Evolutionary conservation across 2,113 vertebrate genomes (phyloP), one percentile per base, ranked within the genome.

Genomic region (Antigone vipio): DNA sequence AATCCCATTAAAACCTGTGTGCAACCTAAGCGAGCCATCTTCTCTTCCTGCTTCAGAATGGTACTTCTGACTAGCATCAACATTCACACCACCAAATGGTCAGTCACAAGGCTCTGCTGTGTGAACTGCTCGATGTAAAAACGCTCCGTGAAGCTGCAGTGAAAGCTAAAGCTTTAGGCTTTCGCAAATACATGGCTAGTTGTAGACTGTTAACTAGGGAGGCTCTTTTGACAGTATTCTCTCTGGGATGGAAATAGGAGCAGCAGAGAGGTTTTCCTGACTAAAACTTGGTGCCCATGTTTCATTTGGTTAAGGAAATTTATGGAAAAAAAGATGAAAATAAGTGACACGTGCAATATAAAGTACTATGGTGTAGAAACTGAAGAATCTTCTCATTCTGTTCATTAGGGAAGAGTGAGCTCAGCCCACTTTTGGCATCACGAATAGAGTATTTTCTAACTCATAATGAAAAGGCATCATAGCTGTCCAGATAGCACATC

Each of bases 341-440:
- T 7, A 32, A 73, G 52, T 15, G 23, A 26, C 44, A 49, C 21
- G 29, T 90, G 47, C 40, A 73, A 44, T 67, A 71, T 40, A 17
- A 90, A 93, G n/a, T 82, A 83, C 49, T 55, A 12, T 1, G 16
- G 45, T 52, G 53, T 64, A 58, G 67, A 91, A 94, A 85, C 32
- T 49, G 52, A 94, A 72, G 73, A 66, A 66, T 40, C 35, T 76
- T 89, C 40, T 89, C 9, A 1, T 53, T 78, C 68, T 34, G 12
- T 71, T 89, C 44, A 26, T 1, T 21, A 45, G 73, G 85, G 63
- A 91, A 92, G 85, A 91, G 79, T 71, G 72, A 93, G 92, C 71
- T 85, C 67, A 34, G 94, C 85, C 87, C 89, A 78, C 88, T 95
- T 96, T 93, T 95, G 95, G 94, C 96, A 96, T 94, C 77, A 73